These are phyloP conservation scores for Rissa tridactyla DNA, from an alignment of 2,113 vertebrate genomes.

Conservation along the genomic window DNA sequence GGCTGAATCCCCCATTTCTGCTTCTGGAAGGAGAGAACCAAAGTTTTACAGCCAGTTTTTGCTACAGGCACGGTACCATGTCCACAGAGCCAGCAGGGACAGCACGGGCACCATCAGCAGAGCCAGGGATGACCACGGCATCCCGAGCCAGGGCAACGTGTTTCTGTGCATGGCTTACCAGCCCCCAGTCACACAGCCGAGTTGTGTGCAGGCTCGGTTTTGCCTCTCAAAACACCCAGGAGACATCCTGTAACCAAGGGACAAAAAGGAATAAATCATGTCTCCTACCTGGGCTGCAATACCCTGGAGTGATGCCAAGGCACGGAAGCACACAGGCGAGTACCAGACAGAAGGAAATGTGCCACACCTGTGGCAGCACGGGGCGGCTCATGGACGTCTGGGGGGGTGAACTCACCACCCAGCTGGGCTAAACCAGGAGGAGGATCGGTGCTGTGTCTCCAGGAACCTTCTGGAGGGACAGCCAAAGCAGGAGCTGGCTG, in stretches of 20 bases:
- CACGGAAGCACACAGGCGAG: background rate
- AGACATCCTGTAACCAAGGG: background rate
- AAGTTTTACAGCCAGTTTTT: background rate
- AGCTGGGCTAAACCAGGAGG: background rate
- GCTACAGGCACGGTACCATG: accelerated
- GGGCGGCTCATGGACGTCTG: accelerated
- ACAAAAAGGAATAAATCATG: background rate
- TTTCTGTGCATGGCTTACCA: background rate
- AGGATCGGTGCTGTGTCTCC: background rate
- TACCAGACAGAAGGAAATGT: background rate
- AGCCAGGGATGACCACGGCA: background rate
- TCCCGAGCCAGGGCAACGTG: background rate
- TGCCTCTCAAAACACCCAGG: background rate
- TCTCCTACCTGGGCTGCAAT: background rate
- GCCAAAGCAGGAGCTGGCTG: background rate
- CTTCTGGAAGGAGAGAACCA: background rate
- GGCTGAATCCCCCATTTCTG: background rate
- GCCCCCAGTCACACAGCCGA: background rate
- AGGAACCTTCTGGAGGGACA: background rate
- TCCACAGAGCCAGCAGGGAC: background rate
- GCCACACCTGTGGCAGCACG: accelerated
- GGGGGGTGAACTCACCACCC: background rate
- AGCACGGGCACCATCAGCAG: accelerated
- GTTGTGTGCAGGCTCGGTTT: background rate
- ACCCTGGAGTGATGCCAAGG: background rate